A percentile compares a stretch with the other conserved stretches of the same genome.
Conservation (phyloP, 2,113 vertebrate species). For the Riparia riparia region DNA sequence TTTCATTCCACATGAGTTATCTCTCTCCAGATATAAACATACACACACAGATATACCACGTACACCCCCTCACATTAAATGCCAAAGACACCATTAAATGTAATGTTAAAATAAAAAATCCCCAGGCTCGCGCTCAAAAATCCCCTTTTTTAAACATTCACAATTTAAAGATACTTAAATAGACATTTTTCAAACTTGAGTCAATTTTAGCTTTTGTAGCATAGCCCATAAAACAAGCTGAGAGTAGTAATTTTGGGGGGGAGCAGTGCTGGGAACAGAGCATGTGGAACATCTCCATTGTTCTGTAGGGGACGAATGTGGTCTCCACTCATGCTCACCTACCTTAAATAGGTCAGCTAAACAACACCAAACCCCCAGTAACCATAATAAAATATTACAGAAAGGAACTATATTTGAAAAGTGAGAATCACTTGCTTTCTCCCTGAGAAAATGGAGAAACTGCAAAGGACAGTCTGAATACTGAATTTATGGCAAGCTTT, state of each 20-base stretch:
- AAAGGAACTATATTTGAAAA: conserved; percentile 21
- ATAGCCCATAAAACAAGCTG: conserved; percentile 22
- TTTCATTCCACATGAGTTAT: conserved; percentile 65
- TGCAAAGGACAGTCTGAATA: conserved; percentile 41
- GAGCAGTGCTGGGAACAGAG: conserved; percentile 38
- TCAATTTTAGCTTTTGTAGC: conserved; percentile 59
- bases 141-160: conserved; percentile 39
- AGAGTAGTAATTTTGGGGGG: conserved; percentile 10
- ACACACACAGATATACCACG: conserved; percentile 47
- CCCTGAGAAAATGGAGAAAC: background rate
- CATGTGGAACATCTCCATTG: background rate
- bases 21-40: conserved; percentile 59
- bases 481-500: conserved; percentile 52
- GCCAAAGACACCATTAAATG: conserved; percentile 63
- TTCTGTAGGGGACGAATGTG: background rate
- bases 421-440: conserved; percentile 8
- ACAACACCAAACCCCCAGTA: background rate
- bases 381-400: conserved; percentile 13
- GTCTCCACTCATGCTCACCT: background rate
- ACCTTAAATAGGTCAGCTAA: conserved; percentile 49
- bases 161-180: conserved; percentile 63
- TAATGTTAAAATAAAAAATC: conserved; percentile 62
- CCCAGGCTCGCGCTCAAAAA: conserved; percentile 5
- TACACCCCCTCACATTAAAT: conserved; percentile 58
- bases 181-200: conserved; percentile 58